Evolutionary conservation across 2,888 invertebrate species (phyloP).

Genomic region (Ecliptopera silaceata): DNA sequence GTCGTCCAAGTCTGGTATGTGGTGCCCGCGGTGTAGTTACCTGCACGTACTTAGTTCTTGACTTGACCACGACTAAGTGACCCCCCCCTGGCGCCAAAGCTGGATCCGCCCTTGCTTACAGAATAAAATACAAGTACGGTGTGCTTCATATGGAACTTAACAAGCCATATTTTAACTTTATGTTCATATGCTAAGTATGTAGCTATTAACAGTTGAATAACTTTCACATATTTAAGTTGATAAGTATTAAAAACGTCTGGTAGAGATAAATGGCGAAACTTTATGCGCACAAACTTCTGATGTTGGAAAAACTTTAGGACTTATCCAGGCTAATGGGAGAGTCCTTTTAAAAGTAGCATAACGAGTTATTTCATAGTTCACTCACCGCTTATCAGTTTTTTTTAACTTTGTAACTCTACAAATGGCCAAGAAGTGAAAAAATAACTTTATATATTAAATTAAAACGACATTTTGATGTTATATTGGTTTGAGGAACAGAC

Average conservation of each 20-base stretch:
- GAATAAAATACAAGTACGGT: too few relatives aligned
- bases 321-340: conserved; percentile 16
- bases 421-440: neutral
- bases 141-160: too few relatives aligned
- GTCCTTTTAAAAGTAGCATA: conserved; percentile 16
- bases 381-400: neutral
- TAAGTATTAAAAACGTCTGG: conserved; percentile 23
- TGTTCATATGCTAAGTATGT: neutral
- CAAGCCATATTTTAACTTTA: too few relatives aligned
- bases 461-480: too few relatives aligned
- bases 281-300: conserved; percentile 17
- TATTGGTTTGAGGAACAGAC: too few relatives aligned
- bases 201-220: conserved; percentile 4
- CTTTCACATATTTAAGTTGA: conserved; percentile 21
- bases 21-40: too few relatives aligned
- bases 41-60: too few relatives aligned
- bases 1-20: too few relatives aligned
- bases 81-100: too few relatives aligned
- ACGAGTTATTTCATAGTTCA: neutral
- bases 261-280: conserved; percentile 20
- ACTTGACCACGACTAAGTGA: too few relatives aligned
- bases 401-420: neutral
- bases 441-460: too few relatives aligned
- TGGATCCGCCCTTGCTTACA: too few relatives aligned
- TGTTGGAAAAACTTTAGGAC: conserved; percentile 19